Conservation (phyloP, 2,797 vertebrate species). For the Borostomias antarcticus region DNA sequence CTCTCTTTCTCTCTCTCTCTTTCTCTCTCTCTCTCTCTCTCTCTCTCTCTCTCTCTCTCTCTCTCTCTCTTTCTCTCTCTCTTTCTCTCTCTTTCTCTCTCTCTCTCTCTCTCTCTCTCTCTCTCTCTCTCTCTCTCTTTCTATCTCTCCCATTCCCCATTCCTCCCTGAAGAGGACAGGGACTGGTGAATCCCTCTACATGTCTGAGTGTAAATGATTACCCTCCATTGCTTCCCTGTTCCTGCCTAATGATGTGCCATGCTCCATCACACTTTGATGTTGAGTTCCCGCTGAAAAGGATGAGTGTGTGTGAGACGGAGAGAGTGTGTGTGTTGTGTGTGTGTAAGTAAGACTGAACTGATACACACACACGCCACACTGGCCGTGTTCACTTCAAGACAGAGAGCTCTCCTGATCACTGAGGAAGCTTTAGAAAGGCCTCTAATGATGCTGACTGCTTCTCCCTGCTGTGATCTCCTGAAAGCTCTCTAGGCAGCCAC, state of each 20-base stretch:
- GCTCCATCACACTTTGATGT: slow-evolving; percentile 71
- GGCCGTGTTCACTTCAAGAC: slow-evolving; percentile 62
- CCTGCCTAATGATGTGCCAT: slow-evolving; percentile 69
- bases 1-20: neutral
- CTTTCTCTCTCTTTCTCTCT: slow-evolving; percentile 14
- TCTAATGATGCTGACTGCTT: slow-evolving; percentile 51
- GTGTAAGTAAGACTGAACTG: slow-evolving; percentile 46
- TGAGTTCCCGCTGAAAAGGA: slow-evolving; percentile 41
- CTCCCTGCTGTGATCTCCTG: slow-evolving; percentile 48
- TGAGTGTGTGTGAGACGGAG: neutral
- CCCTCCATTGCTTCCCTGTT: slow-evolving; percentile 58
- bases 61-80: slow-evolving; percentile 38
- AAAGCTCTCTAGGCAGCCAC: slow-evolving; percentile 50
- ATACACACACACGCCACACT: slow-evolving; percentile 41
- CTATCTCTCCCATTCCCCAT: no score
- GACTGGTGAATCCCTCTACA: no score
- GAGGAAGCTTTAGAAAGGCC: slow-evolving; percentile 49
- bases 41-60: slow-evolving; percentile 17
- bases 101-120: neutral
- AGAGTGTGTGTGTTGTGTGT: slow-evolving; percentile 18
- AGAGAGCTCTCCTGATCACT: slow-evolving; percentile 46
- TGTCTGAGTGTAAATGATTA: slow-evolving; percentile 74
- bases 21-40: slow-evolving; percentile 3
- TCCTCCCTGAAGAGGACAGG: no score
- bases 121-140: slow-evolving; percentile 14